These are phyloP conservation scores for Babylonia areolata DNA, from an alignment of 1,140 invertebrate genomes.

Conservation along the genomic window DNA sequence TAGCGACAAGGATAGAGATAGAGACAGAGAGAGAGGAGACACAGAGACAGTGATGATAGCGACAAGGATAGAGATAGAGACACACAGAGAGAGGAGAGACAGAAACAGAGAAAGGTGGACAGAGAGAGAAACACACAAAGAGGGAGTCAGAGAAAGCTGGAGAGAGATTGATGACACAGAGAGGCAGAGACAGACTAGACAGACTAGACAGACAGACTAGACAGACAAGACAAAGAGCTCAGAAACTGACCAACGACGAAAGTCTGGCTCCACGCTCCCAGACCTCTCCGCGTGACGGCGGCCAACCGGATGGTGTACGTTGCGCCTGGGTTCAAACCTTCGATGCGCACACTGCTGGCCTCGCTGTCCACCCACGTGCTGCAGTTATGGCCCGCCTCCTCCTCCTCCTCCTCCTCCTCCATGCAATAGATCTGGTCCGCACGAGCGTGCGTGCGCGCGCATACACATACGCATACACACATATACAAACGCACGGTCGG, in stretches of 20 bases:
- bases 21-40: background rate
- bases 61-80: background rate
- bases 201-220: too few relatives aligned
- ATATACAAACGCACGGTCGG: too few relatives aligned
- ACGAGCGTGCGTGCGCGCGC: background rate
- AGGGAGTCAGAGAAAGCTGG: too few relatives aligned
- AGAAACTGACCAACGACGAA: constrained; percentile 65
- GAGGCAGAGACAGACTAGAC: too few relatives aligned
- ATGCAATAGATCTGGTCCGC: constrained; percentile 81
- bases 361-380: constrained; percentile 85
- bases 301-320: constrained; percentile 85
- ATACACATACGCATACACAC: background rate
- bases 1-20: background rate
- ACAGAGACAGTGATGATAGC: background rate
- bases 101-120: background rate
- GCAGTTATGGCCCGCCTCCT: constrained; percentile 81
- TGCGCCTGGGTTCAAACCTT: constrained; percentile 80
- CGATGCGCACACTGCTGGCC: constrained; percentile 77
- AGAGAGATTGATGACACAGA: too few relatives aligned
- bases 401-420: constrained; percentile 81
- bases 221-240: background rate
- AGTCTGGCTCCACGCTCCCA: constrained; percentile 66
- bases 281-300: constrained; percentile 80
- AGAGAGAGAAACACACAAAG: background rate
- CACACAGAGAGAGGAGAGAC: background rate